A percentile compares a stretch with the other conserved stretches of the same genome.
These are phyloP conservation scores for Catonia carolina DNA, from an alignment of 2,888 invertebrate species.

Conservation along the genomic window DNA sequence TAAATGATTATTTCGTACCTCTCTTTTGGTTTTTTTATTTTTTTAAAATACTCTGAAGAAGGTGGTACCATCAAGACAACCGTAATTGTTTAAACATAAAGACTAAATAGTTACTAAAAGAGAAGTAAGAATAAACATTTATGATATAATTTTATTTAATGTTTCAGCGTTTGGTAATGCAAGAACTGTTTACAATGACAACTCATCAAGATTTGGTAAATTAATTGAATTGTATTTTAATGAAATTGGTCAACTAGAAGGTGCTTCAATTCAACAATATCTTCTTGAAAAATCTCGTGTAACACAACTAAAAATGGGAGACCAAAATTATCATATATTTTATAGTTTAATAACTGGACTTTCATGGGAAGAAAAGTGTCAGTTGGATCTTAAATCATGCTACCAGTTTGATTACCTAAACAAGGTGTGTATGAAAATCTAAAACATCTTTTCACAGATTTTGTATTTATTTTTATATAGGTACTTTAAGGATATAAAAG, in stretches of 20 bases:
- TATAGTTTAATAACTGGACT: conserved; percentile 85
- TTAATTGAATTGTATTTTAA: conserved; percentile 91
- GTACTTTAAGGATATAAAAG: neutral
- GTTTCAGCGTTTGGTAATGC: conserved; percentile 78
- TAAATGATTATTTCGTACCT: no score
- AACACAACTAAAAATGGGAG: conserved; percentile 80
- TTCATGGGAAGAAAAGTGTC: conserved; percentile 67
- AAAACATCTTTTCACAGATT: neutral
- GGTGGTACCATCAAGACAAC: no score
- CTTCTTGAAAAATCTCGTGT: conserved; percentile 89
- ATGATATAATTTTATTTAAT: no score
- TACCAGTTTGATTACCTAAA: conserved; percentile 74
- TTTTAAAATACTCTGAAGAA: no score
- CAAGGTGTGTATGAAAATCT: conserved; percentile 47
- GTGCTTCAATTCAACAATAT: conserved; percentile 92
- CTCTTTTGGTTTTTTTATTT: no score
- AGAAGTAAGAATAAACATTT: no score
- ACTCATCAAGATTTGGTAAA: conserved; percentile 87
- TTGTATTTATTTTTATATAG: neutral
- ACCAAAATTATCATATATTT: conserved; percentile 94
- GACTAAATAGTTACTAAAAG: no score
- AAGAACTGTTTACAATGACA: conserved; percentile 82
- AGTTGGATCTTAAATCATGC: conserved; percentile 65
- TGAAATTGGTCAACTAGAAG: conserved; percentile 79
- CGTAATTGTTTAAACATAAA: no score